These are phyloP conservation scores for Natator depressus DNA, from an alignment of 2,113 vertebrate species.

Conservation along the genomic window DNA sequence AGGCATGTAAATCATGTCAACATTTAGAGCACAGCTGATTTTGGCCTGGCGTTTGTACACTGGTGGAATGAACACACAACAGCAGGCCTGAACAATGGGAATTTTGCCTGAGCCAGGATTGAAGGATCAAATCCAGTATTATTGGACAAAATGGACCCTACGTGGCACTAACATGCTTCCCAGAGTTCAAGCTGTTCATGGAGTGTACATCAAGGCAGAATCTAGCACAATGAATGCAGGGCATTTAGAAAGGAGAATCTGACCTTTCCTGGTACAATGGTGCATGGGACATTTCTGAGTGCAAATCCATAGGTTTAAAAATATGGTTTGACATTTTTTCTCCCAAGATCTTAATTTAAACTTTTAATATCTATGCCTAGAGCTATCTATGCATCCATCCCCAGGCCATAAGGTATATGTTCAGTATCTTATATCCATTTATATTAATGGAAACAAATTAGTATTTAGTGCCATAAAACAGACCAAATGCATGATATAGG, in stretches of 20 bases:
- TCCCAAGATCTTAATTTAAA: background rate
- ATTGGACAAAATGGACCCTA: background rate
- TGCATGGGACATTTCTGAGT: background rate
- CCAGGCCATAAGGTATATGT: background rate
- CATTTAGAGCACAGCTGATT: background rate
- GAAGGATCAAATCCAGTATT: background rate
- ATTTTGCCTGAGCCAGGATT: constrained; percentile 21
- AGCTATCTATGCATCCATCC: background rate
- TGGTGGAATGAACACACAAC: background rate
- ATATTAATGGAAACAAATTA: constrained; percentile 30
- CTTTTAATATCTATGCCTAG: background rate
- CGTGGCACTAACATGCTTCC: background rate
- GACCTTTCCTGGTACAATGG: background rate
- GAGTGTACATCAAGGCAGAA: background rate
- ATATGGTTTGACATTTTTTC: background rate
- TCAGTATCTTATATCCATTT: background rate
- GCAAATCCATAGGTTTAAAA: background rate
- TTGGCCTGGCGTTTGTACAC: background rate
- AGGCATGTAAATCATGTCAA: background rate
- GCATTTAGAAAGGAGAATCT: background rate
- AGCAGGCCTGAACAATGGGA: constrained; percentile 1
- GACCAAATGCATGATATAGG: background rate
- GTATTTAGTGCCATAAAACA: background rate
- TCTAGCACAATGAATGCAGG: background rate
- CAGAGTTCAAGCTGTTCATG: background rate